Evolutionary conservation across 2,888 invertebrate genomes (phyloP), one percentile per base, ranked within the genome.

Genomic region (Eupithecia subfuscata): DNA sequence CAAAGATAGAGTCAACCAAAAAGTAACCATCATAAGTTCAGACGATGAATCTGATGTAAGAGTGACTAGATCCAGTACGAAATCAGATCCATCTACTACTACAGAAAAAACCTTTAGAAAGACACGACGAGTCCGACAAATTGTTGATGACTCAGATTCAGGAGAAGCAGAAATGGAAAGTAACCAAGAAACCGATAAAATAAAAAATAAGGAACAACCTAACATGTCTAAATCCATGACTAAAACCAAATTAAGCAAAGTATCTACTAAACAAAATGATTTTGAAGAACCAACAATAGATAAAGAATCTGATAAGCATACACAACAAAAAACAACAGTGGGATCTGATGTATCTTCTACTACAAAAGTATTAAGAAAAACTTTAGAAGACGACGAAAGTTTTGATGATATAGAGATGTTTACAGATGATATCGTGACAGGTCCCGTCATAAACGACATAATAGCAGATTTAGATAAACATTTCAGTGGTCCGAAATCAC

Each of bases 391-490:
- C 56, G 76, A 73, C 34, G 77, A 77, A 8, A 65, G 72, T 43
- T 76, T 73, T 64, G 75, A 89, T 68, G 92, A 92, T 73, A 77
- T 92, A 60, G 93, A 91, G 82, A 87, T 92, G 75, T 93, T 94
- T 86, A 75, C 90, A 56, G 93, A 93, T 79, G 92, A 88, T 80
- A 83, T 90, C 73, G 85, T 81, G 9, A 84, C 89, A 11, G 91
- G 92, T 78, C 86, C 89, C 52, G 90, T 89, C 80, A 93, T 93
- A 34, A 91, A 90, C 82, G 90, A 88, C 43, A 84, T 92, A 25
- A 93, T 94, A 80, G 94, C 91, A 43, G 89, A 90, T 80, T 85
- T 93, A 63, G 91, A 93, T 79, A 85, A 90, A 74, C 91, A 92
- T 72, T 80, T 91, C 43, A 86, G 88, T 79, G 77, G 84, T 16